Conservation (phyloP, 92 coral and sea anemone genomes). For the Actinostola sp. region DNA sequence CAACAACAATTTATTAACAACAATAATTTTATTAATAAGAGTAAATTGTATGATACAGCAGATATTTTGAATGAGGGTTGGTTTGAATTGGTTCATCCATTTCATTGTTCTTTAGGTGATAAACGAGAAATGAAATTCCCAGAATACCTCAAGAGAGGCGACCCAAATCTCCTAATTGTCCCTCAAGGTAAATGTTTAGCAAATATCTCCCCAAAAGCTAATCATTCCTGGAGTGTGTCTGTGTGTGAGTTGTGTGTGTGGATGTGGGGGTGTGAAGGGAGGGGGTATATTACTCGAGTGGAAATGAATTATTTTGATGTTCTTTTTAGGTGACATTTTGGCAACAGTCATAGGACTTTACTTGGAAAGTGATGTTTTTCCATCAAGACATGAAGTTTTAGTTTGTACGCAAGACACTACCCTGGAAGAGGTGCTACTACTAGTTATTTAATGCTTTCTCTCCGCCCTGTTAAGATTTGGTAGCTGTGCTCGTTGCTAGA, state of each 20-base stretch:
- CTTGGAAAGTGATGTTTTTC: conserved; percentile 38
- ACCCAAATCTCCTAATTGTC: conserved; percentile 75
- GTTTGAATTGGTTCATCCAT: background rate
- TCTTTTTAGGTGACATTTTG: conserved; percentile 63
- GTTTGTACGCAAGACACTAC: conserved; percentile 83
- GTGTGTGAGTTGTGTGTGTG: no score
- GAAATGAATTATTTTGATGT: no score
- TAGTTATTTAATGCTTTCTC: background rate
- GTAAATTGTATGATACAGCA: no score
- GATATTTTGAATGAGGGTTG: no score
- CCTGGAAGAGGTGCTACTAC: conserved; percentile 72
- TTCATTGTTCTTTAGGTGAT: conserved; percentile 21
- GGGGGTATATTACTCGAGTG: no score
- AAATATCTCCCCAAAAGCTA: no score
- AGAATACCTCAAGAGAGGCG: conserved; percentile 58
- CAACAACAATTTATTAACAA: no score
- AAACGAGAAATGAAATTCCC: conserved; percentile 35
- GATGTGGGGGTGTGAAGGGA: no score
- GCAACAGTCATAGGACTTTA: conserved; percentile 55
- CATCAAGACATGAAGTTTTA: conserved; percentile 78
- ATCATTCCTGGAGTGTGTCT: no score
- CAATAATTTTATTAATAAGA: no score
- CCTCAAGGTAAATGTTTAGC: conserved; percentile 51
- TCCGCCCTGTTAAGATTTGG: no score
- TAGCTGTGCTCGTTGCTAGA: no score